phyloP scores from a whole-genome alignment of 2,797 vertebrate species.

The Potorous gilbertii region DNA sequence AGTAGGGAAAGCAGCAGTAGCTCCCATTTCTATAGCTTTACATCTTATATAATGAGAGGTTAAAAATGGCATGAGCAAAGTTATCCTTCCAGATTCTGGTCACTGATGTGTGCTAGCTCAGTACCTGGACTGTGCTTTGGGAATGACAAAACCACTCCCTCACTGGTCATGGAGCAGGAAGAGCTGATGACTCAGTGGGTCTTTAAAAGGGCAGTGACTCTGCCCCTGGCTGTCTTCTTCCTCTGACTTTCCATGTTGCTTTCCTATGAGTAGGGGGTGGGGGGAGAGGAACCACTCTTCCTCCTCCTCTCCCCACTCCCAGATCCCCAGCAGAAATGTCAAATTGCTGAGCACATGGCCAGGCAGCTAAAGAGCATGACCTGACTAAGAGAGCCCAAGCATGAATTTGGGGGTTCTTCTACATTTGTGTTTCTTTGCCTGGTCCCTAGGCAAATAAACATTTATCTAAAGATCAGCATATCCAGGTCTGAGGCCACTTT shows the following conservation, averaged over 20 bases:
- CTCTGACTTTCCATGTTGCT: background rate
- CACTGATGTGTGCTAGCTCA: background rate
- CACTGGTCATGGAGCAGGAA: background rate
- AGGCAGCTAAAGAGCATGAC: background rate
- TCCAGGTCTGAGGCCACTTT: background rate
- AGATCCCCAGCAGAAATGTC: background rate
- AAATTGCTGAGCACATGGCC: background rate
- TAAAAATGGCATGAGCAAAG: background rate
- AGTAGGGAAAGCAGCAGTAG: background rate
- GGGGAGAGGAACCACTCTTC: background rate
- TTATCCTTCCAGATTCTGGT: background rate
- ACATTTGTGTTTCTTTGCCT: background rate
- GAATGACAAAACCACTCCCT: background rate
- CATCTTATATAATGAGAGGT: background rate
- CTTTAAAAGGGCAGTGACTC: background rate
- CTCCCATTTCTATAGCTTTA: background rate
- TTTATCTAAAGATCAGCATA: background rate
- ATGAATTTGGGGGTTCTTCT: background rate
- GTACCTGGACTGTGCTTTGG: background rate
- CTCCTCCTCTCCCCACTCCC: background rate
- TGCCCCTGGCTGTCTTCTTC: background rate
- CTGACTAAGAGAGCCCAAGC: background rate
- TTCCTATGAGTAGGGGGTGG: background rate
- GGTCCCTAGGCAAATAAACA: background rate
- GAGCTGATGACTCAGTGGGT: background rate